Base-by-base conservation (phyloP, 2,113 vertebrate species). In the Nerophis ophidion region DNA sequence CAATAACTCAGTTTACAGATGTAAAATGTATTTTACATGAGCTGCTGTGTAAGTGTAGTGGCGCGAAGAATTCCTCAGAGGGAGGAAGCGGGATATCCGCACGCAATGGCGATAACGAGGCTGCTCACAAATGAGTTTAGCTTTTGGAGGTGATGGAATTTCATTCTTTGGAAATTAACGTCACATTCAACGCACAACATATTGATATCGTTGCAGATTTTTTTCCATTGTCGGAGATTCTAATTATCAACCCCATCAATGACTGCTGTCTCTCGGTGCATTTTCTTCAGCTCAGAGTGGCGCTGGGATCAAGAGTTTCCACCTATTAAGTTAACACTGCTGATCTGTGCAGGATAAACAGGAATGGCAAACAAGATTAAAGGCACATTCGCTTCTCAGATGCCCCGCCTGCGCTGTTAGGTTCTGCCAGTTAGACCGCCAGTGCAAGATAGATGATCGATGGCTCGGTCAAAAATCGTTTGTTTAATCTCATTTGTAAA, bases 261-360 rank as follows among this genome's bases (percentile, higher is more conserved):
- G 44, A 48, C 65, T 79, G 61, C 34, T 13, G 73, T 70, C 70
- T 80, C 56, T 60, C 65, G 58, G 57, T 72, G 63, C 62, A 48
- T 78, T 71, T 73, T 70, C 72, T 71, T 6, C 0, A 35, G 44
- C 65, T 69, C 51, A 49, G 57, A 77, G 73, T 34, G 58, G 62
- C 64, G 64, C 61, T 60, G 76, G 74, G 82, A 80, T 79, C 61
- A 66, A 80, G 78, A 82, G 70, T 79, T 84, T 87, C 76, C 74
- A 81, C 70, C 72, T 69, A 84, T 86, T 88, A 77, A 67, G 80
- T 88, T 82, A 84, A 80, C 83, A 71, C 78, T 82, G 84, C 85
- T 87, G 86, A 88, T 87, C 83, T 84, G 68, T 74, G 80, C 83
- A 87, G 82, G 86, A 88, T 87, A 83, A 87, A 85, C 86, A 87